Conservation (phyloP, 2,797 vertebrate species). For the Halcyon chelicuti region DNA sequence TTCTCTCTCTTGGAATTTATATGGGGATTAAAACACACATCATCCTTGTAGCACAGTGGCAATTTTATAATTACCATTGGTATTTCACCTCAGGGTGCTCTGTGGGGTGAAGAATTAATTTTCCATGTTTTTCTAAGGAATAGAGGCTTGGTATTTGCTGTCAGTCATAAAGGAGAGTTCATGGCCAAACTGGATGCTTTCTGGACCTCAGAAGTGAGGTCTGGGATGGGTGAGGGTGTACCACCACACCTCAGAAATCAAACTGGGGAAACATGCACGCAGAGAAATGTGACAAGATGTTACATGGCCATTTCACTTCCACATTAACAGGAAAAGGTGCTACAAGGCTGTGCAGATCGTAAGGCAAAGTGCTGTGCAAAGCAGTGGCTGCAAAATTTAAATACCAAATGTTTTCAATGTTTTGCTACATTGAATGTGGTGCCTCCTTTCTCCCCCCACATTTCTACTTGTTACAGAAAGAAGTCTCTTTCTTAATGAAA, state of each 20-base stretch:
- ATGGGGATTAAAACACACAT: background rate
- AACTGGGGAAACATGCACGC: background rate
- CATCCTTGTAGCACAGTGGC: background rate
- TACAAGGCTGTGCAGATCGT: background rate
- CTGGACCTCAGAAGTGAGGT: background rate
- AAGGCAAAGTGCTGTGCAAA: constrained; percentile 5
- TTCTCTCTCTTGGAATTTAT: constrained; percentile 1
- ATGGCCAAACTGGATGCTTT: background rate
- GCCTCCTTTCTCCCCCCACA: background rate
- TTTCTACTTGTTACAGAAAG: background rate
- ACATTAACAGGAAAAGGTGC: background rate
- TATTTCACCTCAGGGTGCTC: constrained; percentile 30
- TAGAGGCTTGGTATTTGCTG: background rate
- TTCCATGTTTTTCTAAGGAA: background rate
- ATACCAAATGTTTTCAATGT: background rate
- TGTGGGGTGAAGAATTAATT: constrained; percentile 11
- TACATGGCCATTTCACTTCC: background rate
- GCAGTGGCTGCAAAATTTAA: constrained; percentile 18
- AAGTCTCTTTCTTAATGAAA: background rate
- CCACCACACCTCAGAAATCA: background rate
- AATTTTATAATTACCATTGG: constrained; percentile 23
- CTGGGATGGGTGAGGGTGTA: background rate
- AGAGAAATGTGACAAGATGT: background rate
- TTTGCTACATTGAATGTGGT: background rate
- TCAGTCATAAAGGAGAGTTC: background rate